Base-by-base conservation (phyloP, 2,888 invertebrate species). In the Cordilura impudica region DNA sequence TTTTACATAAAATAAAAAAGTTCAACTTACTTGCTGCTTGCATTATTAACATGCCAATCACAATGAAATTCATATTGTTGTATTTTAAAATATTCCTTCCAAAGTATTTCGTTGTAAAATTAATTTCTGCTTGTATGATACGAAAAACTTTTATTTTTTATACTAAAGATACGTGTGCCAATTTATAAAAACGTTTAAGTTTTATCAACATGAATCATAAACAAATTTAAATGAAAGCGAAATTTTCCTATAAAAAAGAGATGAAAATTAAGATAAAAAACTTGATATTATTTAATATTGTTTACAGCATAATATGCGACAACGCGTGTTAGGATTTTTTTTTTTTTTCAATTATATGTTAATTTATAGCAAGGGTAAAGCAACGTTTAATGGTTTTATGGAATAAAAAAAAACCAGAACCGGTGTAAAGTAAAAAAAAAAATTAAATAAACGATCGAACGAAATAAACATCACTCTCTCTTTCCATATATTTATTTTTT, bases 1-100 rank as follows among this genome's bases (percentile, higher is more conserved):
- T n/a, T n/a, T n/a, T 63, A 39, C 53, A 43, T 35, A 51, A 60
- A 65, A 16, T 39, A 23, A 43, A 60, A 60, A 67, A 61, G 23
- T 43, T 21, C 47, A 75, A 83, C 87, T 87, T 81, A 87, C 87
- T 86, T 84, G 87, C 88, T 73, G 87, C 87, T 83, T 87, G 87
- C 88, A 87, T 87, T 82, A 87, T 87, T 81, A 87, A 77, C 83
- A 88, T 84, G 82, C 88, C 88, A 82, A 87, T 88, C 71, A 87
- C 84, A 82, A 87, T 84, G 82, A 88, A 88, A 82, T 87, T 86
- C 87, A 87, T 87, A 82, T 84, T 85, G 60, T 75, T 71, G 78
- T 77, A 29, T 19, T 43, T 65, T 66, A 21, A 18, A 56, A 39
- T 35, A 16, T 54, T 61, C n/a, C 35, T 39, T 12, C 35, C 35